Conservation (phyloP, 2,888 invertebrate species). For the Chaetogeoica ovagalla region DNA sequence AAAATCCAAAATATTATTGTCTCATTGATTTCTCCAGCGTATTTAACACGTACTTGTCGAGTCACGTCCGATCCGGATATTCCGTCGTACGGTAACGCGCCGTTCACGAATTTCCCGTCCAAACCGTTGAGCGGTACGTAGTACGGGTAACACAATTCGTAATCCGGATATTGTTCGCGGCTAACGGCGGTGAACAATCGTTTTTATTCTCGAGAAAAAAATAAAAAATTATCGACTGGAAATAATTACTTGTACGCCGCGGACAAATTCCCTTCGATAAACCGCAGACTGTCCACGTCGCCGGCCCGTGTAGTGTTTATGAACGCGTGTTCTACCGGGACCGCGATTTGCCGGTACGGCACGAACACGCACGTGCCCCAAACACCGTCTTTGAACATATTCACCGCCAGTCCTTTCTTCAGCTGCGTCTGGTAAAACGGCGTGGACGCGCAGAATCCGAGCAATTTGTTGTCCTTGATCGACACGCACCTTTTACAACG, state of each 20-base stretch:
- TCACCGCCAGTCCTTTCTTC: constrained; percentile 78
- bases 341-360: constrained; percentile 60
- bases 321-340: constrained; percentile 85
- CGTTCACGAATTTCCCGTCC: constrained; percentile 96
- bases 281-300: constrained; percentile 87
- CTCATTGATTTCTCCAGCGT: too few species aligned
- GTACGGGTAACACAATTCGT: constrained; percentile 81
- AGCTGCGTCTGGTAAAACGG: constrained; percentile 67
- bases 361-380: constrained; percentile 91
- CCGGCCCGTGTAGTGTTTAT: constrained; percentile 90
- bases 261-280: constrained; percentile 85
- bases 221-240: too few species aligned
- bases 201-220: not conserved
- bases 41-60: constrained; percentile 64
- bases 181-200: constrained; percentile 54
- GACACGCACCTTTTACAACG: constrained; percentile 62
- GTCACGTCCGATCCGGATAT: constrained; percentile 81
- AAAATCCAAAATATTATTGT: too few species aligned
- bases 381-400: constrained; percentile 73
- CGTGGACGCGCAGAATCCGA: constrained; percentile 66
- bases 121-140: constrained; percentile 97
- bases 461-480: constrained; percentile 68
- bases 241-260: constrained; percentile 64
- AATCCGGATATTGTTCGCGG: constrained; percentile 60
- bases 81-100: constrained; percentile 94